Evolutionary conservation across 1,140 invertebrate genomes (phyloP), one percentile per base, ranked within the genome.

Genomic region (Anoplolepis gracilipes): DNA sequence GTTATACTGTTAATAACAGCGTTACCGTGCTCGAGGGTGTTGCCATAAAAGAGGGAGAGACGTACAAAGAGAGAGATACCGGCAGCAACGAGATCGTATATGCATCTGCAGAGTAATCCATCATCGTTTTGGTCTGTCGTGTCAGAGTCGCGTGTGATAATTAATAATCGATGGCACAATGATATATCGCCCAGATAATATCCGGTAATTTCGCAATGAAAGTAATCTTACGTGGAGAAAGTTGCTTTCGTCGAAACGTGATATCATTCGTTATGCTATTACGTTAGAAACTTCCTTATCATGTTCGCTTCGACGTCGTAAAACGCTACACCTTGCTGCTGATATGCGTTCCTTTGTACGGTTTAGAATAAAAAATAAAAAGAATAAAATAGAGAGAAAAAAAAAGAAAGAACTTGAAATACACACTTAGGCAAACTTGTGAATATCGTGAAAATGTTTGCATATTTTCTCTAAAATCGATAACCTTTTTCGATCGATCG

Each of bases 11-110:
- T 62, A 75, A 79, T 70, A 49, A 77, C 33, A 73, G 84, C 77
- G 73, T 89, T 84, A 89, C 69, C 85, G 88, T 89, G 87, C 88
- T 84, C 87, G 87, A 85, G 81, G 87, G 42, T 88, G 65, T 88
- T 84, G 86, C 39, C 39, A 49, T n/a, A 57, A 57, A 69, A 65
- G 75, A 53, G 36, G 59, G 39, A 85, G 39, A 85, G 42, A 28
- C 10, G 33, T 49, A 72, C 42, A 49, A 65, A 85, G 72, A 88
- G 53, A 82, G 70, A 69, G 62, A 88, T 75, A 89, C 86, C 11
- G 85, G 59, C 87, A 77, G 64, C 75, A 39, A 86, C 67, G 10
- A 72, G 22, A 36, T 7, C 16, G 25, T 72, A 30, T 28, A 64
- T 88, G 49, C 1, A 70, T 67, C 4, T 55, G 11, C 16, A n/a